A percentile compares a stretch with the other conserved stretches of the same genome.
phyloP scores from a whole-genome alignment of 2,797 vertebrate species.

The Periparus ater region DNA sequence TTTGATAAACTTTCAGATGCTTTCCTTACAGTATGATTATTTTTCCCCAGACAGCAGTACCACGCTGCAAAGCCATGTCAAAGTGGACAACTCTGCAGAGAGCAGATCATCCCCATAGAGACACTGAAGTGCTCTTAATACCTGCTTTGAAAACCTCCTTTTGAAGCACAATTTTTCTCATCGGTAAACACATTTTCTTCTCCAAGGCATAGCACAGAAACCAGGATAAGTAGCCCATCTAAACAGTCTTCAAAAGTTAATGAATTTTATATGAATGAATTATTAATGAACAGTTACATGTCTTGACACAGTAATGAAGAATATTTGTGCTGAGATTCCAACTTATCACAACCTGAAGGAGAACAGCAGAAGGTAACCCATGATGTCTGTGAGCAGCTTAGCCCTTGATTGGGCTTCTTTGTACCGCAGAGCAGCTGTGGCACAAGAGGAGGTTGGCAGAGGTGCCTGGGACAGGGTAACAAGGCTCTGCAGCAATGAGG shows the following conservation, averaged over 20 bases:
- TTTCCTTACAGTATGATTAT: neutral
- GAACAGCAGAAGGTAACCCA: neutral
- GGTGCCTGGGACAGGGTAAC: neutral
- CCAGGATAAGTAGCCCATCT: neutral
- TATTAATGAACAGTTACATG: neutral
- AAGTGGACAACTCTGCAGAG: neutral
- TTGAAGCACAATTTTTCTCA: neutral
- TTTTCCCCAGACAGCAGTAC: neutral
- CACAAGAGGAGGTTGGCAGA: neutral
- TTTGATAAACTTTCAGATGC: neutral
- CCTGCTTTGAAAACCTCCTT: neutral
- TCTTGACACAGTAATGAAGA: neutral
- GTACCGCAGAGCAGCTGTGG: neutral
- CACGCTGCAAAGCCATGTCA: neutral
- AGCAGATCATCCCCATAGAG: neutral
- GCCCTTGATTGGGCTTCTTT: neutral
- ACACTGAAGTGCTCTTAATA: neutral
- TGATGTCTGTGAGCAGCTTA: neutral
- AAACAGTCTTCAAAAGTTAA: neutral
- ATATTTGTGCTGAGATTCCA: neutral
- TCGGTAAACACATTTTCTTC: neutral
- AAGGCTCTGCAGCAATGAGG: rapidly evolving
- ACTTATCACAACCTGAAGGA: neutral
- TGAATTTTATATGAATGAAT: neutral
- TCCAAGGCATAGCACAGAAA: neutral